Base-by-base conservation (phyloP, 2,888 invertebrate genomes). In the Phragmatobia fuliginosa region DNA sequence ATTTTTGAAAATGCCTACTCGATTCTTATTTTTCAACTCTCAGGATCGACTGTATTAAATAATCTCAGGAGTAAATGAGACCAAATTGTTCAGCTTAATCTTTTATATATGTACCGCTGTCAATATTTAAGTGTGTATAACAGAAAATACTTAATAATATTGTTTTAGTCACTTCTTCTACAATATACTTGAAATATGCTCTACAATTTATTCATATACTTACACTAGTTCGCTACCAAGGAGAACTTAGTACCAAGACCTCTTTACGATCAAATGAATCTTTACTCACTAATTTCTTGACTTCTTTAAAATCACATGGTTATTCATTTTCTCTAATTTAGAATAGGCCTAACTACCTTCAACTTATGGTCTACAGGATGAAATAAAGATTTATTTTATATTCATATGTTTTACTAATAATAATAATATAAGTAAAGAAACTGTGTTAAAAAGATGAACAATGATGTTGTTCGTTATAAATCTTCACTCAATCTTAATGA, bases 11-110 rank as follows among this genome's bases (percentile, higher is more conserved):
- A 87, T 77, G 74, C 70, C 31, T 70, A 75, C 84, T 83, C 85
- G 82, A 79, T 86, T 87, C 87, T 91, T 91, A 90, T 91, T 92
- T 92, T 91, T 89, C 91, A 89, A 88, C 85, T 88, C 86, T 83
- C 79, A 74, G 70, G 79, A 76, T 83, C 80, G 85, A 80, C 78
- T 81, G 83, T 84, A 89, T 91, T 91, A 90, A 91, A 91, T 91
- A 90, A 90, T 88, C 83, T 83, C 84, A 85, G 85, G 83, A 85
- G 82, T 78, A 88, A 90, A 88, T 91, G 88, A 87, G 88, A 85
- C 85, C 89, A 90, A 91, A 92, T 91, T 91, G 80, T 83, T 85
- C 87, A 87, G 80, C 88, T 86, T 87, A 89, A 81, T 84, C 76
- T 83, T 0, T 14, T 77, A 73, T 81, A 70, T 78, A 28, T 84